Evolutionary conservation across 2,888 invertebrate species (phyloP).

Genomic region (Hydrotaea diabolus): DNA sequence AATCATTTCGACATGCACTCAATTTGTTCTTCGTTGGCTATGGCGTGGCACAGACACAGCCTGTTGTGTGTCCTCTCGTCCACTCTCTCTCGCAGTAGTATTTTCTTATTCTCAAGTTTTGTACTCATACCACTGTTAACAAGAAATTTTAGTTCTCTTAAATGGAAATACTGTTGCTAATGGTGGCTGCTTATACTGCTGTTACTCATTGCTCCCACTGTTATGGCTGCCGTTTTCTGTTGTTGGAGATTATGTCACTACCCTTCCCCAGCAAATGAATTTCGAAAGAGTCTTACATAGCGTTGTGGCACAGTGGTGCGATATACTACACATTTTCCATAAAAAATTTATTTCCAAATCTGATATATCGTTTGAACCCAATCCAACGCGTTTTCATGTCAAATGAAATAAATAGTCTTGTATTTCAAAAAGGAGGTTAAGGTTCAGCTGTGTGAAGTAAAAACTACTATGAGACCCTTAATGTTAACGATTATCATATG

Average conservation of each 20-base stretch:
- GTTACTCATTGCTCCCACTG: slow-evolving; percentile 27
- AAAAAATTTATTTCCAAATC: too few species aligned
- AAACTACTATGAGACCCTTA: too few species aligned
- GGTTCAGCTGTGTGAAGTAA: too few species aligned
- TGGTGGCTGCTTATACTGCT: slow-evolving; percentile 43
- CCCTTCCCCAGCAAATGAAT: slow-evolving; percentile 36
- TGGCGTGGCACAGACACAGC: slow-evolving; percentile 24
- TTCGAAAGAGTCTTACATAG: slow-evolving; percentile 47
- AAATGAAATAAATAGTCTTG: too few species aligned
- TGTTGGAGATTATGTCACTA: slow-evolving; percentile 54
- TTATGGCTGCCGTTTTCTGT: neutral
- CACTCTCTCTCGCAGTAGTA: neutral
- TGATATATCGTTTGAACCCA: too few species aligned
- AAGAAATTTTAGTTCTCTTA: neutral
- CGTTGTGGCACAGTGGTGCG: neutral
- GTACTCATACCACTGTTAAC: too few species aligned
- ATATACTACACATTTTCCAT: too few species aligned
- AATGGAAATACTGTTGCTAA: neutral
- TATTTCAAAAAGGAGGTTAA: too few species aligned
- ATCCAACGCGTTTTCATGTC: too few species aligned
- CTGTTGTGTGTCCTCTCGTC: neutral
- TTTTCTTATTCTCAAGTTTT: too few species aligned
- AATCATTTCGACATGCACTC: slow-evolving; percentile 31
- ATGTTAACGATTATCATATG: too few species aligned
- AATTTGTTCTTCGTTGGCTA: slow-evolving; percentile 1